Evolutionary conservation across 2,888 invertebrate species (phyloP), one percentile per base, ranked within the genome.

Genomic region (Melanophora roralis): DNA sequence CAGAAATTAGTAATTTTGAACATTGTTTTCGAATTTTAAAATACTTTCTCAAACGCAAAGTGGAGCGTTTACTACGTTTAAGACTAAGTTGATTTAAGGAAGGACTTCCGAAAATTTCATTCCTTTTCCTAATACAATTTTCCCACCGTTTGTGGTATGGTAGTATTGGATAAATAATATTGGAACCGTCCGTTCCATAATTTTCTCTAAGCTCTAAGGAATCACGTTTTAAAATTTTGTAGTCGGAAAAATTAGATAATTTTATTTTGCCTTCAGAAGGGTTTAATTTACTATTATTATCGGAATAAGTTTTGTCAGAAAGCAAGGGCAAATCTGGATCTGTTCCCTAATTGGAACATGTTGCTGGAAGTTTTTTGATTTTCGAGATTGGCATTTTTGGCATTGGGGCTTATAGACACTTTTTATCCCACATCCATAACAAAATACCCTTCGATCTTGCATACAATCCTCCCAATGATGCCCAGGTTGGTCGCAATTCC

Each of bases 351-450:
- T n/a, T 6, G 40, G 40, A 21, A 38, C 23, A 38, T 21, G 9
- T 12, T 16, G n/a, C 27, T 40, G 40, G 34, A 21, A 67, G 67
- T 67, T 67, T 67, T 67, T 53, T 53, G 51, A 21, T 40, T 38
- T 67, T 11, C 67, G 36, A 3, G n/a, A 3, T 12, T 12, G 9
- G 40, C 67, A 67, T 53, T 67, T 67, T 14, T 8, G 27, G 19
- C 67, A 67, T 38, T 67, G 67, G 1, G 67, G 67, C 23, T 34
- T n/a, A n/a, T n/a, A n/a, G n/a, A n/a, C n/a, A n/a, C n/a, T n/a
- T n/a, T n/a, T n/a, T n/a, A n/a, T n/a, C 1, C 67, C 67, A 77
- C 82, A 68, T 83, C 81, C 34, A 53, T 59, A 14, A 47, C 67
- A 67, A 40, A 67, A 67, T 47, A 67, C 40, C 2, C 38, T 21